Evolutionary conservation across 2,888 invertebrate genomes (phyloP).

Genomic region (Anoplius nigerrimus): DNA sequence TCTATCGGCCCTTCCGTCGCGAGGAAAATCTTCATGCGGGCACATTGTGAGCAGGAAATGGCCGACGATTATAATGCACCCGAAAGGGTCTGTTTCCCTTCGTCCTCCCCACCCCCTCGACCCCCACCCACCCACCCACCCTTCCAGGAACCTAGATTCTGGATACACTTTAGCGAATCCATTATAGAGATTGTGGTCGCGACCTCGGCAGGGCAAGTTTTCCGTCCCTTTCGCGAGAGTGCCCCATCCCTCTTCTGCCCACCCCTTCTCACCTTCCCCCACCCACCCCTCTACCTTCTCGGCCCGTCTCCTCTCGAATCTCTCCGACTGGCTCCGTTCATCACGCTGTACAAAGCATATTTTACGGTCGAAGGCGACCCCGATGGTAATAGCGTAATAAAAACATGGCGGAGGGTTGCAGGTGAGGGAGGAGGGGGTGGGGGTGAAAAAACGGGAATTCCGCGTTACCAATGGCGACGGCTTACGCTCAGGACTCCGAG

Average conservation of each 20-base stretch:
- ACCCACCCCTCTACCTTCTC: constrained; percentile 28
- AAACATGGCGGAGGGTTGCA: constrained; percentile 53
- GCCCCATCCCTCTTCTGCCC: constrained; percentile 45
- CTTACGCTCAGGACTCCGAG: constrained; percentile 35
- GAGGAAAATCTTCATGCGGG: constrained; percentile 44
- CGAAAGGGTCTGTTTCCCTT: constrained; percentile 45
- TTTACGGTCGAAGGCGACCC: constrained; percentile 51
- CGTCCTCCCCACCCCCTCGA: constrained; percentile 27
- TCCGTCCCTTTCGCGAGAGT: constrained; percentile 45
- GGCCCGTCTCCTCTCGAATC: constrained; percentile 47
- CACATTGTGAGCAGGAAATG: constrained; percentile 41
- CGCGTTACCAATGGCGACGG: constrained; percentile 48
- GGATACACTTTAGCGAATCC: constrained; percentile 70
- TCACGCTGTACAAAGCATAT: constrained; percentile 54
- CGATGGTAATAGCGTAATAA: constrained; percentile 63
- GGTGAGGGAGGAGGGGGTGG: constrained; percentile 9
- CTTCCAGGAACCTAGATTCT: constrained; percentile 56
- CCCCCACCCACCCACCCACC: constrained; percentile 38
- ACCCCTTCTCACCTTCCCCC: constrained; percentile 8
- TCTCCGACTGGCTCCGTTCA: constrained; percentile 34
- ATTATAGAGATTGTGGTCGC: constrained; percentile 73
- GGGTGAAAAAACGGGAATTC: constrained; percentile 40
- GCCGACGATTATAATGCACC: constrained; percentile 53
- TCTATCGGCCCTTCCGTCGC: constrained; percentile 26
- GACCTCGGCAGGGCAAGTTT: constrained; percentile 59